Evolutionary conservation across 2,797 vertebrate genomes (phyloP).

Genomic region (Cossypha polioptera): DNA sequence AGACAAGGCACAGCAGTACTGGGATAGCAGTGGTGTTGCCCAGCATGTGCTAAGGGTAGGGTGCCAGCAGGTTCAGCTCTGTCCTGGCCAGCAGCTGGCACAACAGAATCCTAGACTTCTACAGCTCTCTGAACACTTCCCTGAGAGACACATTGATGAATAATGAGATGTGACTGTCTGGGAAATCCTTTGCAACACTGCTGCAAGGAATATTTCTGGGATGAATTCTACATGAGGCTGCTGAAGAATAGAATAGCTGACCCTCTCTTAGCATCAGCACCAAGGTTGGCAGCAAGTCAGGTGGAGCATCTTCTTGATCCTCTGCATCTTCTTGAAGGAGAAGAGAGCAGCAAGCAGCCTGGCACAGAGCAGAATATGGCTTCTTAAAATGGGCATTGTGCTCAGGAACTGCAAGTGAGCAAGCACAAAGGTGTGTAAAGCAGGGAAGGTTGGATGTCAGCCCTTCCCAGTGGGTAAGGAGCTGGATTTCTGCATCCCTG

Average conservation of each 20-base stretch:
- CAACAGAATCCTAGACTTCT: too few species aligned
- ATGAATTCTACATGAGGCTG: rapidly evolving
- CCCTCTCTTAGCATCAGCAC: not conserved
- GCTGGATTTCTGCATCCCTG: not conserved
- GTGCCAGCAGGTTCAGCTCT: not conserved
- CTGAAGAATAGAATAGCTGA: not conserved
- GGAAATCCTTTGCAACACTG: not conserved
- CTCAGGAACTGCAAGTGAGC: rapidly evolving
- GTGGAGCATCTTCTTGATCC: not conserved
- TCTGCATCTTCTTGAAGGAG: not conserved
- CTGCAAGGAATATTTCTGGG: not conserved
- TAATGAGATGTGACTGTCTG: not conserved
- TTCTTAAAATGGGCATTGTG: rapidly evolving
- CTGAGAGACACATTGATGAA: rapidly evolving
- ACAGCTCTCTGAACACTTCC: too few species aligned
- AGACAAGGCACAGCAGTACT: not conserved
- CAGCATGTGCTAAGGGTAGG: not conserved
- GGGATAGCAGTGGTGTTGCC: not conserved
- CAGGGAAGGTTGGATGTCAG: rapidly evolving
- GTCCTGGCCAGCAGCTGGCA: too few species aligned
- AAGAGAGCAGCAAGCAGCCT: not conserved
- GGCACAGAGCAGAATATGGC: rapidly evolving
- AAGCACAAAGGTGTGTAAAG: not conserved
- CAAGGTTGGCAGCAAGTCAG: not conserved
- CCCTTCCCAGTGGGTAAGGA: not conserved